Base-by-base conservation (phyloP, 2,797 vertebrate genomes). In the Phoxinus dragarum region DNA sequence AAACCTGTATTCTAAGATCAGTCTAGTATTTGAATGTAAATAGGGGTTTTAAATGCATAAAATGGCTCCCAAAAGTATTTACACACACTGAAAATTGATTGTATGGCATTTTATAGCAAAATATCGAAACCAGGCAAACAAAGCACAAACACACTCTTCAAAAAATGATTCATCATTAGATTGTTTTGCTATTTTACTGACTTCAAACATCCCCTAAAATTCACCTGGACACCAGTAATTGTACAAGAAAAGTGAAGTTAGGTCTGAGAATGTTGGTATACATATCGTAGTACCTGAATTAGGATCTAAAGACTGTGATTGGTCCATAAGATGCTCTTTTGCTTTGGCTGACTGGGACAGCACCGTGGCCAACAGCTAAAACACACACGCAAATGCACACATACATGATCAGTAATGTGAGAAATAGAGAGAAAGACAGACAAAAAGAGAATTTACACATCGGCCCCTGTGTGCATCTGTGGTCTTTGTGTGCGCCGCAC, bases 301-400 rank as follows among this genome's bases (percentile, higher is more conserved):
- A 89, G 95, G 94, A 91, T 99, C 97, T 44, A 94, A 92, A 90
- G 97, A 97, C 91, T 97, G 97, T 71, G 97, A 96, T 92, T 98
- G 97, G 91, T 98, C 97, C 86, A 96, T 91, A 86, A 96, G 95
- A 88, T 96, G 94, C 89, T 98, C 97, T 73, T 97, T 97, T 88
- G 96, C 97, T 95, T 99, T 99, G 94, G 97, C 96, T 76, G 98
- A 98, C 92, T 98, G 98, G 90, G 97, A 97, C 87, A 99, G 95
- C 91, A 99, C 98, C 0, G 97, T 97, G 89, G 97, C 97, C 94
- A 99, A 94, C 91, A 99, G 96, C 98, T 99, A 86, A 75, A 92
- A 82, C 21, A 88, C 38, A 87, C 17, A 68, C 8, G 75, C 1
- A 42, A 11, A 81, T 36, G 12, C 75, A 80, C 75, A 83, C 71